These are phyloP conservation scores for Hipposideros armiger DNA, from an alignment of 2,113 vertebrate species.

Conservation along the genomic window DNA sequence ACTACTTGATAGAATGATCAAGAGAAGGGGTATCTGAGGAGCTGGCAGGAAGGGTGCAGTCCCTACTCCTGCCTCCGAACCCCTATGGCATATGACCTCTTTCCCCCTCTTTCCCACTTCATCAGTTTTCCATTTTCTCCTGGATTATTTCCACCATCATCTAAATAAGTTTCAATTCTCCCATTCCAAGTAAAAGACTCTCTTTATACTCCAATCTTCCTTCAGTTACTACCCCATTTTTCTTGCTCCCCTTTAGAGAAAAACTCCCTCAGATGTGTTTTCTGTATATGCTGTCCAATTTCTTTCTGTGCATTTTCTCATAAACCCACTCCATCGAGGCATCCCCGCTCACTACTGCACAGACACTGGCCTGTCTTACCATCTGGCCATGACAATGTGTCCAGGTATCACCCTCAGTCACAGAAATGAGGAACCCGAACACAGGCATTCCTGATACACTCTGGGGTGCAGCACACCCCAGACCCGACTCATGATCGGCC, in stretches of 20 bases:
- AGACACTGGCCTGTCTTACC: neutral
- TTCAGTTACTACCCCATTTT: neutral
- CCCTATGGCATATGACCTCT: no score
- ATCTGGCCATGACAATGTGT: neutral
- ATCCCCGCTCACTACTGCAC: neutral
- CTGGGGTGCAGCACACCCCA: neutral
- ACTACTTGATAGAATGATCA: neutral
- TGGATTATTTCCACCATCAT: conserved; percentile 18
- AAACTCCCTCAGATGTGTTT: neutral
- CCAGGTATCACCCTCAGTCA: neutral
- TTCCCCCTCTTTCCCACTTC: neutral
- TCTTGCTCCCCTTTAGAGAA: neutral
- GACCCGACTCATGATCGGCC: neutral
- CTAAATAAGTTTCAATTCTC: neutral
- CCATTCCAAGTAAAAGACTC: neutral
- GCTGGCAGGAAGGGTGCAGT: neutral
- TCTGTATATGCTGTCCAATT: neutral
- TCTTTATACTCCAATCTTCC: neutral
- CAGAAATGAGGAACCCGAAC: neutral
- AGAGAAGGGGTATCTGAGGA: neutral
- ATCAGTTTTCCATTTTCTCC: neutral
- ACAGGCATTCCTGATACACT: neutral
- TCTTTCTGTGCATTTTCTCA: neutral
- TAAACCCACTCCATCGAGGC: neutral
- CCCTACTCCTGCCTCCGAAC: neutral